A percentile compares a stretch with the other conserved stretches of the same genome.
phyloP scores from a whole-genome alignment of 2,113 vertebrate species.

The Paramormyrops kingsleyae region DNA sequence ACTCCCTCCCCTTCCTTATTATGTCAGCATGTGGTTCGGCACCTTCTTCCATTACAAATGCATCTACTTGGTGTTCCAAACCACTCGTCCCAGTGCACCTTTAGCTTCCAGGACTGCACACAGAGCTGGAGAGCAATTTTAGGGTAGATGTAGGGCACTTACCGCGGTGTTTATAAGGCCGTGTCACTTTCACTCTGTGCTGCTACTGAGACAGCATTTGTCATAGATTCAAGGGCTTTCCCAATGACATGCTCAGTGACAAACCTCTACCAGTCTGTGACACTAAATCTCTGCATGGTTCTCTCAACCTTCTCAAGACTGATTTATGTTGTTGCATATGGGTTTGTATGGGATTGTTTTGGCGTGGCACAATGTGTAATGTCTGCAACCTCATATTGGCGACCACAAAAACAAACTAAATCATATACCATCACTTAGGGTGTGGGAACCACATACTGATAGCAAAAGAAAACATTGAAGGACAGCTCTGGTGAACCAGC shows the following conservation, averaged over 20 bases:
- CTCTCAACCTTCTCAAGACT: background rate
- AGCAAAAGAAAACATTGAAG: background rate
- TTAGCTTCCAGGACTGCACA: background rate
- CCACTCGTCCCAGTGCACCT: background rate
- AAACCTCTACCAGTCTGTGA: background rate
- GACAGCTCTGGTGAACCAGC: background rate
- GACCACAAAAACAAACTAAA: background rate
- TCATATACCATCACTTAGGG: background rate
- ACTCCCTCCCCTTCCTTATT: background rate
- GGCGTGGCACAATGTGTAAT: background rate
- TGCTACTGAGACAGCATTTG: background rate
- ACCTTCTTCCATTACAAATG: background rate
- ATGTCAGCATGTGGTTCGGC: background rate
- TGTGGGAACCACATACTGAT: background rate
- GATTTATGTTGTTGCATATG: background rate
- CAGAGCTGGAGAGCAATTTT: background rate
- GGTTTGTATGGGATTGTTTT: background rate
- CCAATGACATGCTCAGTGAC: conserved; percentile 1
- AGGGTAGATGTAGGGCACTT: background rate
- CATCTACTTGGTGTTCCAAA: background rate
- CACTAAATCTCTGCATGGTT: background rate
- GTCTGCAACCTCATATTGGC: background rate
- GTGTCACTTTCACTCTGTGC: background rate
- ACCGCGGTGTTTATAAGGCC: background rate
- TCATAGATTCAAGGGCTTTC: conserved; percentile 10